phyloP scores from a whole-genome alignment of 2,888 invertebrate genomes.

The Aromia moschata region DNA sequence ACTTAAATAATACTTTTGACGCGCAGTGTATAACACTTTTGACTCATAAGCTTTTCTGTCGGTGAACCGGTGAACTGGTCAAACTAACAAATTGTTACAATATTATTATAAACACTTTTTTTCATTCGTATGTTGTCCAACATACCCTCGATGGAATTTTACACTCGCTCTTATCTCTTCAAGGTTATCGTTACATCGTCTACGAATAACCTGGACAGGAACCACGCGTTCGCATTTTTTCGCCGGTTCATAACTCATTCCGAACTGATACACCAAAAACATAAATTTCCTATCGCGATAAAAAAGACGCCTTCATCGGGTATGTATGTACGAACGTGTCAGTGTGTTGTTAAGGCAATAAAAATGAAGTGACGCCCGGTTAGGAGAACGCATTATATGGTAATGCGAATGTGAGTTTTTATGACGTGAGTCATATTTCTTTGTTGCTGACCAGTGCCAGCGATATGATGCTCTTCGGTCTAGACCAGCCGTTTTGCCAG shows the following conservation, averaged over 20 bases:
- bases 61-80: no score
- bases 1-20: no score
- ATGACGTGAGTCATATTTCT: constrained; percentile 16
- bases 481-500: constrained; percentile 11
- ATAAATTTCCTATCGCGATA: constrained; percentile 14
- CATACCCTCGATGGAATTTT: neutral
- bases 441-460: neutral
- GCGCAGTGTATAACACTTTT: no score
- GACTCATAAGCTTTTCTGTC: no score
- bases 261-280: constrained; percentile 3
- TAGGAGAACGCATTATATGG: constrained; percentile 19
- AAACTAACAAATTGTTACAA: no score
- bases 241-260: neutral
- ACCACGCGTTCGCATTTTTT: neutral
- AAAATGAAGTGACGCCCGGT: constrained; percentile 16
- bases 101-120: no score
- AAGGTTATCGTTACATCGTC: neutral
- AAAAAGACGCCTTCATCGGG: constrained; percentile 4
- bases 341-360: constrained; percentile 8
- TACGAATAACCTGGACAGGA: neutral
- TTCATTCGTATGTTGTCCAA: neutral
- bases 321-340: constrained; percentile 10
- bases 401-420: constrained; percentile 18
- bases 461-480: constrained; percentile 8
- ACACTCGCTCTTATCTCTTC: neutral